Evolutionary conservation across 2,113 vertebrate species (phyloP).

Genomic region (Rhinolophus ferrumequinum): DNA sequence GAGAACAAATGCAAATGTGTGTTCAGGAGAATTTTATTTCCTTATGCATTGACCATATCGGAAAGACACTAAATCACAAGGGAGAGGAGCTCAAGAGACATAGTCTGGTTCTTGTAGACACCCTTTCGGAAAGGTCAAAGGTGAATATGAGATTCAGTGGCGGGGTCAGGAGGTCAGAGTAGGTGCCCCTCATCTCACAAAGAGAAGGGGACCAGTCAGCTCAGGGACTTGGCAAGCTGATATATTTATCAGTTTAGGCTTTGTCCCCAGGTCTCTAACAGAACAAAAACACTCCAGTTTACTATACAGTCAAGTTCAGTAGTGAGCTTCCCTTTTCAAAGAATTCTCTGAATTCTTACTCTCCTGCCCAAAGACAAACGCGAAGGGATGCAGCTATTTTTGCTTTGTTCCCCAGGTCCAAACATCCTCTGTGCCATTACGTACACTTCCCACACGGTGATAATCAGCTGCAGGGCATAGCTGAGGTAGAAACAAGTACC

Average conservation of each 20-base stretch:
- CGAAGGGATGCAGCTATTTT: background rate
- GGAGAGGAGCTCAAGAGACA: background rate
- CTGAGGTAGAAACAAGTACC: background rate
- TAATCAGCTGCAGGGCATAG: background rate
- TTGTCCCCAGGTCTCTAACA: background rate
- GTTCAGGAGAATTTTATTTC: background rate
- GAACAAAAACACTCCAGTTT: background rate
- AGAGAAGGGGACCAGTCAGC: background rate
- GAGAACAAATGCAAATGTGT: background rate
- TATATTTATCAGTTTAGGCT: background rate
- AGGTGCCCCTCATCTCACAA: background rate
- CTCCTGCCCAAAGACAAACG: background rate
- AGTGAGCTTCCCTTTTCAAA: background rate
- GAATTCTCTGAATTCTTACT: background rate
- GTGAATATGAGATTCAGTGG: background rate
- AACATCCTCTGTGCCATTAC: background rate
- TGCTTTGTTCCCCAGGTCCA: background rate
- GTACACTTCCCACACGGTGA: background rate
- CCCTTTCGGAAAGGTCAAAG: background rate
- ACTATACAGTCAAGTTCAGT: background rate
- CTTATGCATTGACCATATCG: background rate
- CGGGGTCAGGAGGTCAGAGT: background rate
- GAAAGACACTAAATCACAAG: background rate
- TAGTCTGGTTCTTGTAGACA: background rate
- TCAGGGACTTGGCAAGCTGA: background rate